Base-by-base conservation (phyloP, 2,888 invertebrate genomes). In the Himalopsyche anomala region DNA sequence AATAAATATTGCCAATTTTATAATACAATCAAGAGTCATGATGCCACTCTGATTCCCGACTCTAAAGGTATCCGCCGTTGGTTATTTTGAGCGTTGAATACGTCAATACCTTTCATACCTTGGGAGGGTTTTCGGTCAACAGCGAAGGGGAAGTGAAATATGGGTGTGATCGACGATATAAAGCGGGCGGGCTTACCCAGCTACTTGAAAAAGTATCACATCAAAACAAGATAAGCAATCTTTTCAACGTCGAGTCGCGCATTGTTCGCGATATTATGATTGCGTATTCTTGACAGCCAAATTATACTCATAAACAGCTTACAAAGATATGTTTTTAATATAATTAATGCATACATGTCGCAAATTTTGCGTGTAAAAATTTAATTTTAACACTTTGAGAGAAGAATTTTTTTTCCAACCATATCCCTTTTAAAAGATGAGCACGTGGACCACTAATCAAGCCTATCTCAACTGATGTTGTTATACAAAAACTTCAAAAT, bases 71-170 rank as follows among this genome's bases (percentile, higher is more conserved):
- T 36, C 74, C 36, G 38, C 11, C 54, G 69, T 56, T 83, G 83
- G 83, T 55, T 83, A 83, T 83, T 83, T 83, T 36, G 55, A 83
- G 83, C 56, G 40, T 15, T 40, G 36, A 56, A 83, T n/a, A 83
- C 83, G 83, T 83, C 83, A 83, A 83, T 83, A 83, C 83, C 83
- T 40, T 62, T 62, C 62, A 19, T 62, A 62, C 62, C 83, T 19
- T 36, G 83, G 17, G 56, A 83, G 55, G 83, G 28, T 83, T 55
- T 56, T 55, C 83, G 83, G 83, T 83, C 83, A 83, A 56, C 83
- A 56, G 17, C 38, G 56, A 56, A 56, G 83, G 55, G 28, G 83
- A 19, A 56, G 62, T 62, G 62, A 62, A 62, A 83, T 56, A 56
- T 56, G 83, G 83, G 54, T 40, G 38, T 28, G 81, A 45, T 45